Evolutionary conservation across 2,113 vertebrate genomes (phyloP).

Genomic region (Macrotus californicus): DNA sequence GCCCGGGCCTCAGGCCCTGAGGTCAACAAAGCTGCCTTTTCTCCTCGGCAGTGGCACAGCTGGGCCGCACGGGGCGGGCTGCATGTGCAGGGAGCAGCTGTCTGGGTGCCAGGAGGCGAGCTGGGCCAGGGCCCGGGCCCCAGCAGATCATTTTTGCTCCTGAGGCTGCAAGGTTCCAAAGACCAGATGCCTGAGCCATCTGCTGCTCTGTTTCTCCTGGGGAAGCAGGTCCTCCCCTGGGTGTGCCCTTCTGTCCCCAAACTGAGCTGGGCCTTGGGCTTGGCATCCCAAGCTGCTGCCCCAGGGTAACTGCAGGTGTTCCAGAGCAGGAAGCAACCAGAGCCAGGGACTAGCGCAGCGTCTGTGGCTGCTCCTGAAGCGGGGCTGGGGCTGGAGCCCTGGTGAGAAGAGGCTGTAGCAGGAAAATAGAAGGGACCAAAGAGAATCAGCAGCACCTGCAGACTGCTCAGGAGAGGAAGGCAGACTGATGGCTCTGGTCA

Average conservation of each 20-base stretch:
- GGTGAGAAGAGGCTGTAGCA: neutral
- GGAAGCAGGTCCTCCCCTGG: neutral
- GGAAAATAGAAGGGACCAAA: neutral
- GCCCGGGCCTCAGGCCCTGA: neutral
- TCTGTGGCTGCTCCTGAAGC: neutral
- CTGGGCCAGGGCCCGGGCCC: neutral
- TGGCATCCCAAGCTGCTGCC: neutral
- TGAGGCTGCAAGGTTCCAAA: neutral
- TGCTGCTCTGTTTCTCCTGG: slow-evolving; percentile 18
- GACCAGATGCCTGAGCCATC: slow-evolving; percentile 47
- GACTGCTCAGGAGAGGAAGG: neutral
- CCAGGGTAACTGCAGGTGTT: neutral
- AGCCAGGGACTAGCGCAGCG: neutral
- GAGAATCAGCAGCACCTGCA: neutral
- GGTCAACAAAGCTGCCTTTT: slow-evolving; percentile 49
- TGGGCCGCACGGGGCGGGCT: neutral
- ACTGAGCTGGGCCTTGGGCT: neutral
- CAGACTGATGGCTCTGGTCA: neutral
- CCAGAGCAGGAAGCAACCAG: neutral
- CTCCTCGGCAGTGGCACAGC: neutral
- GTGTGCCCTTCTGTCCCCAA: neutral
- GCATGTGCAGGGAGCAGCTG: neutral
- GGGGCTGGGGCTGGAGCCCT: neutral
- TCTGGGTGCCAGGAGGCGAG: neutral
- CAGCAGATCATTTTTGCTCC: neutral